Conservation (phyloP, 2,888 invertebrate species). For the Metalampra italica region DNA sequence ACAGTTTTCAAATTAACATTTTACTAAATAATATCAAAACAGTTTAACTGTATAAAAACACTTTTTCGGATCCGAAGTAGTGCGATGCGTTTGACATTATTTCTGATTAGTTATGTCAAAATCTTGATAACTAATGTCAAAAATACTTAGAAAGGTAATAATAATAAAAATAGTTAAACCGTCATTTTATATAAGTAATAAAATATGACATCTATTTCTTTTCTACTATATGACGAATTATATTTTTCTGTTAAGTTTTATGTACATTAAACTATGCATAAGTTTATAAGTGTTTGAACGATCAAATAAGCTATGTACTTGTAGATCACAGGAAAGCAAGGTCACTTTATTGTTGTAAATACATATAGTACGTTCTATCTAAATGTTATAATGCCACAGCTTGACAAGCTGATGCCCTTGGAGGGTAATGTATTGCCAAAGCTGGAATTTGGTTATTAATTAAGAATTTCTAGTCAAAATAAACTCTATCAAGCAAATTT, state of each 20-base stretch:
- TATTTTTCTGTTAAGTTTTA: conserved; percentile 3
- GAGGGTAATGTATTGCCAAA: conserved; percentile 32
- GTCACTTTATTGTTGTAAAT: conserved; percentile 29
- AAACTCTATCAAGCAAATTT: conserved; percentile 36
- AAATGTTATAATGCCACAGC: conserved; percentile 28
- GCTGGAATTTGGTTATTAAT: conserved; percentile 40
- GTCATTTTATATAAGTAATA: too few relatives aligned
- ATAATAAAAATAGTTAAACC: too few relatives aligned
- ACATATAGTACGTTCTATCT: conserved; percentile 43
- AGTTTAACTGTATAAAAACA: too few relatives aligned
- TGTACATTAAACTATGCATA: conserved; percentile 5
- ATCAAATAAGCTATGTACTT: too few relatives aligned
- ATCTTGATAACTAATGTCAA: too few relatives aligned
- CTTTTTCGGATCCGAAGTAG: too few relatives aligned
- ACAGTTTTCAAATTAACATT: too few relatives aligned
- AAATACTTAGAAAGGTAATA: too few relatives aligned
- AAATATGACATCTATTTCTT: not conserved
- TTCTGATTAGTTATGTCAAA: too few relatives aligned
- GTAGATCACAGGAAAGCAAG: too few relatives aligned
- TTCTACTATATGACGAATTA: not conserved
- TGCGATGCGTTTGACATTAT: too few relatives aligned
- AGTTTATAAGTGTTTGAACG: conserved; percentile 5
- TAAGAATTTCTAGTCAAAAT: conserved; percentile 59
- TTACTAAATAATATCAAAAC: too few relatives aligned
- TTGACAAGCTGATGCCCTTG: conserved; percentile 25